phyloP scores from a whole-genome alignment of 2,113 vertebrate genomes.

The Panurus biarmicus region DNA sequence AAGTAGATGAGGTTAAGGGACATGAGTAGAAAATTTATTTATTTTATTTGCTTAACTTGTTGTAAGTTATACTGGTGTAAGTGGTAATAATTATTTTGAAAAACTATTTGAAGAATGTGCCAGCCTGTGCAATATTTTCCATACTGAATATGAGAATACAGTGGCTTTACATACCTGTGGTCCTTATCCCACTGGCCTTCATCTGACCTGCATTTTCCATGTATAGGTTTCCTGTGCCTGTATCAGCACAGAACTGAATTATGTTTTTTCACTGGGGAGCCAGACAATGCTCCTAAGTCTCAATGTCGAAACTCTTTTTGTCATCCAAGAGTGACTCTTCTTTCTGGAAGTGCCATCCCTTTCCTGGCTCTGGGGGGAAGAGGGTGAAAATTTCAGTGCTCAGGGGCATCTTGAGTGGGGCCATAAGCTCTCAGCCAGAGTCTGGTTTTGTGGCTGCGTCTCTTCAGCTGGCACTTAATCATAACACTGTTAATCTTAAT shows the following conservation, averaged over 20 bases:
- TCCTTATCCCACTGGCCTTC: neutral
- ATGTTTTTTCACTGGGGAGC: neutral
- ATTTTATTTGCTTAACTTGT: neutral
- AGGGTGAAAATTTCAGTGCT: neutral
- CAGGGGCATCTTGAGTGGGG: neutral
- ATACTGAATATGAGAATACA: neutral
- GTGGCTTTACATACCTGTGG: neutral
- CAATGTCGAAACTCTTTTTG: neutral
- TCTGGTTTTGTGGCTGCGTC: neutral
- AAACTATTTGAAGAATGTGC: neutral
- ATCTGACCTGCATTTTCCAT: neutral
- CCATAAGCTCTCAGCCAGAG: neutral
- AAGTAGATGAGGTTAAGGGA: neutral
- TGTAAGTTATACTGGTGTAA: neutral
- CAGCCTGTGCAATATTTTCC: neutral
- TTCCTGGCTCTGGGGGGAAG: neutral
- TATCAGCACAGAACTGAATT: neutral
- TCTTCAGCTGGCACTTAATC: neutral
- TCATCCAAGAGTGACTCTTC: neutral
- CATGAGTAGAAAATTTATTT: neutral
- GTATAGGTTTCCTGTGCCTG: neutral
- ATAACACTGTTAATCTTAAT: neutral
- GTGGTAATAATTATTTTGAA: neutral
- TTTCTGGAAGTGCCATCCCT: constrained; percentile 4
- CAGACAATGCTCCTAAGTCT: neutral